phyloP scores from a whole-genome alignment of 2,797 vertebrate species.

The Triplophysa bombifrons region DNA sequence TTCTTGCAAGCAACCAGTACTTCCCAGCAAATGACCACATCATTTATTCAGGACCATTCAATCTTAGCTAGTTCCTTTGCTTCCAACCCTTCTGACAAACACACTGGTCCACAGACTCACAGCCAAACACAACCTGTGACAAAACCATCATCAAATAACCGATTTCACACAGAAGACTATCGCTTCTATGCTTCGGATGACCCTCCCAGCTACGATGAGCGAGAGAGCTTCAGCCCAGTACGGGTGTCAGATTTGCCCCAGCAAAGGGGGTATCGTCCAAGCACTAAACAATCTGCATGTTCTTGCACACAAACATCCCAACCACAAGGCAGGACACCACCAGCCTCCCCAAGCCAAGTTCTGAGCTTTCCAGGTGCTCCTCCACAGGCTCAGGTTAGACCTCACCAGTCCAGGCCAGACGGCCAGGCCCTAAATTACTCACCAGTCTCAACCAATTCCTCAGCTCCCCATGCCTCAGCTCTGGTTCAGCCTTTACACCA shows the following conservation, averaged over 20 bases:
- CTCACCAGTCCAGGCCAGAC: slow-evolving; percentile 72
- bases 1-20: slow-evolving; percentile 61
- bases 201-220: slow-evolving; percentile 82
- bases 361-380: slow-evolving; percentile 60
- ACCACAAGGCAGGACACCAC: slow-evolving; percentile 70
- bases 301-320: slow-evolving; percentile 68
- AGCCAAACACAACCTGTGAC: slow-evolving; percentile 56
- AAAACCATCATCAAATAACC: slow-evolving; percentile 39
- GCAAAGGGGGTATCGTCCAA: slow-evolving; percentile 70
- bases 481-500: slow-evolving; percentile 75
- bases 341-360: slow-evolving; percentile 66
- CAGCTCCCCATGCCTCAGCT: slow-evolving; percentile 64
- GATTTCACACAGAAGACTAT: slow-evolving; percentile 56
- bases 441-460: slow-evolving; percentile 73
- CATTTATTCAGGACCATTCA: slow-evolving; percentile 44
- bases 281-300: slow-evolving; percentile 70
- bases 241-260: slow-evolving; percentile 70
- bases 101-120: slow-evolving; percentile 57
- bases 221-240: slow-evolving; percentile 80
- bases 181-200: slow-evolving; percentile 77
- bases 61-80: slow-evolving; percentile 33
- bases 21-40: slow-evolving; percentile 43
- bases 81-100: slow-evolving; percentile 32
- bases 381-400: slow-evolving; percentile 65
- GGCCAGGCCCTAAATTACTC: slow-evolving; percentile 67